Conservation (phyloP, 1,140 invertebrate species). For the Helicoverpa zea region DNA sequence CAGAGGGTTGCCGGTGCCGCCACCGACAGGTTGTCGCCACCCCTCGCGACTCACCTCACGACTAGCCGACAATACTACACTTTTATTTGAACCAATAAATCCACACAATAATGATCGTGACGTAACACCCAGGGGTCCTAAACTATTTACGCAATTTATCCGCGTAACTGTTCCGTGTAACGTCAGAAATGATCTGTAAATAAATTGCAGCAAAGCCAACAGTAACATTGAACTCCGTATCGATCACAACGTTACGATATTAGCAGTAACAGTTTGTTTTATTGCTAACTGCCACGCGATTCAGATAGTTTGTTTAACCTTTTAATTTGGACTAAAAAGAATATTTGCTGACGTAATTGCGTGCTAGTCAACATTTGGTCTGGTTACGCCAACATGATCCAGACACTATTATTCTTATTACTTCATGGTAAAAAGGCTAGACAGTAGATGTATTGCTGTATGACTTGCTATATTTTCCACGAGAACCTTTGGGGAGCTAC, state of each 20-base stretch:
- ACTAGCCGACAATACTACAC: constrained; percentile 44
- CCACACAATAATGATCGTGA: constrained; percentile 49
- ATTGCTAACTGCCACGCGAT: constrained; percentile 31
- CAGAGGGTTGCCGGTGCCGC: constrained; percentile 49
- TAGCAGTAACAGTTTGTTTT: constrained; percentile 34
- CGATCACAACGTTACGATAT: constrained; percentile 31
- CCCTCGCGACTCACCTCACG: constrained; percentile 23
- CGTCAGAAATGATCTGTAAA: constrained; percentile 21
- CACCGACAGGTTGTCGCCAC: constrained; percentile 58
- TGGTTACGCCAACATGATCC: background rate
- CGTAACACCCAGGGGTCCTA: constrained; percentile 49
- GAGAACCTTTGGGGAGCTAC: too few species aligned
- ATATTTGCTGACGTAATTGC: constrained; percentile 28
- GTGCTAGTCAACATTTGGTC: constrained; percentile 18
- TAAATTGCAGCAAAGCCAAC: constrained; percentile 10
- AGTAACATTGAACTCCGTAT: constrained; percentile 43
- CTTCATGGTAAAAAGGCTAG: background rate
- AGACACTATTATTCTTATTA: constrained; percentile 4
- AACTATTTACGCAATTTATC: constrained; percentile 53
- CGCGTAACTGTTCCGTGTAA: background rate
- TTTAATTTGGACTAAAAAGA: constrained; percentile 41
- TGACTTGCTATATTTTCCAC: background rate
- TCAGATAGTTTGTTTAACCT: constrained; percentile 16
- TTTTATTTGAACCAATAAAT: constrained; percentile 59
- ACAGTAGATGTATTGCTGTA: background rate